phyloP scores from a whole-genome alignment of 2,888 invertebrate genomes.

The Sturmia bella region DNA sequence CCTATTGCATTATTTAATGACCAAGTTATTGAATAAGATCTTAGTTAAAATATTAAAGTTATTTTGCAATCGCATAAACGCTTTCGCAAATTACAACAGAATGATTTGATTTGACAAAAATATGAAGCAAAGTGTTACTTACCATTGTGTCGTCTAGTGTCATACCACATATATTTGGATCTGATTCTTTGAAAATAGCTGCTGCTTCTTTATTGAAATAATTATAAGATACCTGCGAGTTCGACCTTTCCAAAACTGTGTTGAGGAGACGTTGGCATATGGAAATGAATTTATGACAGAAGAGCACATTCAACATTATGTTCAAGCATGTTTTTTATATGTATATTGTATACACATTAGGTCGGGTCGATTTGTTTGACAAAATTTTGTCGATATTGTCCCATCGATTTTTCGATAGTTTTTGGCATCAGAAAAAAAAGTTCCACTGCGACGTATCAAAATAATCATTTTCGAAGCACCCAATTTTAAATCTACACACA shows the following conservation, averaged over 20 bases:
- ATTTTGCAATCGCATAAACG: background rate
- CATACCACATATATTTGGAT: conserved; percentile 66
- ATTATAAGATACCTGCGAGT: conserved; percentile 96
- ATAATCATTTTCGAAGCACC: too few species aligned
- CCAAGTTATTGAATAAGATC: too few species aligned
- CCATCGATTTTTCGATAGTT: background rate
- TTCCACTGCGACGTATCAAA: too few species aligned
- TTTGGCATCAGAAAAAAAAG: too few species aligned
- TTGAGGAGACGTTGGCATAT: conserved; percentile 22
- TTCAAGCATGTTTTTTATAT: conserved; percentile 58
- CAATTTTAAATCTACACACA: background rate
- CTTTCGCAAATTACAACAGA: background rate
- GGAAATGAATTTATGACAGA: conserved; percentile 54
- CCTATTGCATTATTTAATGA: too few species aligned
- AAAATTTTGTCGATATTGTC: conserved; percentile 8
- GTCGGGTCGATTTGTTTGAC: background rate
- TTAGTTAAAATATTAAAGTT: background rate
- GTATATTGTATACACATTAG: background rate
- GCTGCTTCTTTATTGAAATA: conserved; percentile 90
- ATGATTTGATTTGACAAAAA: background rate
- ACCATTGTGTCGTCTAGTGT: conserved; percentile 67
- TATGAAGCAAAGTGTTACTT: conserved; percentile 19
- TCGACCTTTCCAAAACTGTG: conserved; percentile 92
- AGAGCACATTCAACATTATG: conserved; percentile 55
- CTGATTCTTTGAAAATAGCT: conserved; percentile 67